Percentiles rank a stretch among this genome's conserved stretches.
phyloP scores from a whole-genome alignment of 2,113 vertebrate species.

The Osmerus eperlanus region DNA sequence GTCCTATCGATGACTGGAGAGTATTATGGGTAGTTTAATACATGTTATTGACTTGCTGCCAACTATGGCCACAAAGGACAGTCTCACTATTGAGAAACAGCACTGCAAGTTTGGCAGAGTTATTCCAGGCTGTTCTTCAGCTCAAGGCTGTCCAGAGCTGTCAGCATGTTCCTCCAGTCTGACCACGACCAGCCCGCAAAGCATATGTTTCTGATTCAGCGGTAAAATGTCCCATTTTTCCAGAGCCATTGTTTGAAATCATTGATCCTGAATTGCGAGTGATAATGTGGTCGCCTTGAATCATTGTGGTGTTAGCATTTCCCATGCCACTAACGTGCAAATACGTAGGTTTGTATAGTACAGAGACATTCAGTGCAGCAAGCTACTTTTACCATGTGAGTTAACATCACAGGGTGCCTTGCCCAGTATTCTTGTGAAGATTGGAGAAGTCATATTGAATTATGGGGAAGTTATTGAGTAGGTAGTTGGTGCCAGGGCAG shows the following conservation, averaged over 20 bases:
- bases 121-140: slow-evolving; percentile 42
- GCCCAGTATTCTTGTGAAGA: slow-evolving; percentile 14
- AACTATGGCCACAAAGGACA: slow-evolving; percentile 73
- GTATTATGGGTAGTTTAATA: slow-evolving; percentile 67
- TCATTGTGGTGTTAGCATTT: slow-evolving; percentile 33
- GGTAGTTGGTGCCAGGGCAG: slow-evolving; percentile 1
- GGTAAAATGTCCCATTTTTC: slow-evolving; percentile 35
- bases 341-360: slow-evolving; percentile 3
- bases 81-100: slow-evolving; percentile 61
- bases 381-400: background rate
- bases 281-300: slow-evolving; percentile 46
- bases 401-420: background rate
- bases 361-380: slow-evolving; percentile 10
- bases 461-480: background rate
- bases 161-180: slow-evolving; percentile 46
- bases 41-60: slow-evolving; percentile 76
- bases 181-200: slow-evolving; percentile 28
- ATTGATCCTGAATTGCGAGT: slow-evolving; percentile 50
- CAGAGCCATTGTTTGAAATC: slow-evolving; percentile 47
- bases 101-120: slow-evolving; percentile 63
- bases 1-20: slow-evolving; percentile 70
- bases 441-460: slow-evolving; percentile 37
- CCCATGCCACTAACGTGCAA: slow-evolving; percentile 40
- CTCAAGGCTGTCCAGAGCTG: slow-evolving; percentile 49
- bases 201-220: slow-evolving; percentile 59